Evolutionary conservation across 2,113 vertebrate genomes (phyloP).

Genomic region (Campylomormyrus numenius): DNA sequence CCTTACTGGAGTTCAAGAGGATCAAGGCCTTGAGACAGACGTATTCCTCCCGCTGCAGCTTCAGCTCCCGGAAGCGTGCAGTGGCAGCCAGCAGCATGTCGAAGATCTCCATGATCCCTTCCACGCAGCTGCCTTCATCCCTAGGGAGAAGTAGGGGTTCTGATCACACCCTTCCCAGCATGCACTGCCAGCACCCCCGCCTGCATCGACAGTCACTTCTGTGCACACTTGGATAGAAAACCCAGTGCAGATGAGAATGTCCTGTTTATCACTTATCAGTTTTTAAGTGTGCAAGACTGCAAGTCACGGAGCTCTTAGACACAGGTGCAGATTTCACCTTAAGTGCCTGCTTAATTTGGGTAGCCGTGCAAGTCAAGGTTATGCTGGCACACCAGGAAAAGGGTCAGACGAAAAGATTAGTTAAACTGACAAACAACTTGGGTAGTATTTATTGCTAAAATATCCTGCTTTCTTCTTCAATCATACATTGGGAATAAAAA

Average conservation of each 20-base stretch:
- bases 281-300: neutral
- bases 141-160: slow-evolving; percentile 45
- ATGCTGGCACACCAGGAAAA: neutral
- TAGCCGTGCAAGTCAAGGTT: neutral
- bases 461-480: neutral
- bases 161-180: slow-evolving; percentile 2
- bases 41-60: slow-evolving; percentile 90
- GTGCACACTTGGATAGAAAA: neutral
- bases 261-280: neutral
- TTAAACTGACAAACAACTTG: slow-evolving; percentile 1
- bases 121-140: slow-evolving; percentile 92
- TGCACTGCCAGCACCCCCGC: neutral
- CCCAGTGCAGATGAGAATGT: neutral
- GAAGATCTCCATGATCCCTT: slow-evolving; percentile 97
- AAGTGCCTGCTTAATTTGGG: neutral
- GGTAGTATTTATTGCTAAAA: neutral
- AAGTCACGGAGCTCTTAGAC: neutral
- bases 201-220: neutral
- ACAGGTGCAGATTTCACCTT: neutral
- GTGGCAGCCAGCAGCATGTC: slow-evolving; percentile 94
- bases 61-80: slow-evolving; percentile 86
- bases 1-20: slow-evolving; percentile 97
- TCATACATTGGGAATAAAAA: neutral
- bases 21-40: slow-evolving; percentile 97
- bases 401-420: neutral